These are phyloP conservation scores for Ictalurus furcatus DNA, from an alignment of 2,113 vertebrate genomes.

Conservation along the genomic window DNA sequence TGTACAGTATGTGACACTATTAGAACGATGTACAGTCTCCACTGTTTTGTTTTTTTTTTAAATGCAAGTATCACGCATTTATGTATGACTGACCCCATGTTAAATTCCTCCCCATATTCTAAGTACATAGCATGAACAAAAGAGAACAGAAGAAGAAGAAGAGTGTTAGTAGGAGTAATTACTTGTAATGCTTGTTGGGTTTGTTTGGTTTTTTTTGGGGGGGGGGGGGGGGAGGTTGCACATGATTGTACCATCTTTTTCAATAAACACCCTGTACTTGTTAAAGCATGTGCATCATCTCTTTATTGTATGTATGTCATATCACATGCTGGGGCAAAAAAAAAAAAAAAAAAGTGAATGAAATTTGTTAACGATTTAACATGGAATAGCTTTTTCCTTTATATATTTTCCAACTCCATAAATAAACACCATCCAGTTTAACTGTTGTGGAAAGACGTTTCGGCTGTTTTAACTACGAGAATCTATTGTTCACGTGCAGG, in stretches of 20 bases:
- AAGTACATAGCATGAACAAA: conserved; percentile 44
- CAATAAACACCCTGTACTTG: conserved; percentile 68
- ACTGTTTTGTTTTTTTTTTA: neutral
- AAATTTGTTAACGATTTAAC: neutral
- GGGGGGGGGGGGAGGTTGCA: conserved; percentile 36
- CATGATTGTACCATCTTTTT: conserved; percentile 63
- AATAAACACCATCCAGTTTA: neutral
- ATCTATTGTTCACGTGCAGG: neutral
- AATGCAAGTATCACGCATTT: neutral
- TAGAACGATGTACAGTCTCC: neutral
- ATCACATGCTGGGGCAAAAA: neutral
- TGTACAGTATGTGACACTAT: neutral
- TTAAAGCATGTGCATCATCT: conserved; percentile 16
- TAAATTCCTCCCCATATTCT: conserved; percentile 13
- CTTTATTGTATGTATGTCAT: conserved; percentile 6
- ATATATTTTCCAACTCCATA: neutral
- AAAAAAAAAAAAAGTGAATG: too few relatives aligned
- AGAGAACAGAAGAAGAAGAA: neutral
- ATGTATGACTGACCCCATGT: conserved; percentile 7
- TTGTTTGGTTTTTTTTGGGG: conserved; percentile 13
- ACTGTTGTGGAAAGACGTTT: neutral
- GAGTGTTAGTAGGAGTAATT: conserved; percentile 30
- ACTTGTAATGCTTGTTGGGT: neutral
- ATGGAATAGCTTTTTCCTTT: neutral
- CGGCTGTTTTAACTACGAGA: neutral